A percentile compares a stretch with the other conserved stretches of the same genome.
phyloP scores from a whole-genome alignment of 2,888 invertebrate species.

The Tinea pellionella region DNA sequence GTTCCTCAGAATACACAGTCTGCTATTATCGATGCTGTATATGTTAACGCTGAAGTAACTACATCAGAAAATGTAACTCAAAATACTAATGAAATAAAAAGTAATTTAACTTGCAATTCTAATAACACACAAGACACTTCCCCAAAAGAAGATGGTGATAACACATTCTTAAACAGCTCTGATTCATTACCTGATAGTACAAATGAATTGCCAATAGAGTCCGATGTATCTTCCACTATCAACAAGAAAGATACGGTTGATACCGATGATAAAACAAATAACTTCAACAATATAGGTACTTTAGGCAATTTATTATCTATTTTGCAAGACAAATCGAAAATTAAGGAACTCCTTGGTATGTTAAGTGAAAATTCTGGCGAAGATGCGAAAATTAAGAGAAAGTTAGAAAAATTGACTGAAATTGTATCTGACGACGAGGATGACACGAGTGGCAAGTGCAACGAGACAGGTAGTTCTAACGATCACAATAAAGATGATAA shows the following conservation, averaged over 20 bases:
- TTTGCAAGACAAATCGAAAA: constrained; percentile 57
- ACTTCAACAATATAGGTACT: constrained; percentile 22
- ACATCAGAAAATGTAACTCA: background rate
- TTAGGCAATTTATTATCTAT: constrained; percentile 45
- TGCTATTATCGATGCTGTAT: background rate
- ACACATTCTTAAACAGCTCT: background rate
- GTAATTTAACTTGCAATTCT: constrained; percentile 24
- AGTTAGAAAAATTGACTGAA: constrained; percentile 67
- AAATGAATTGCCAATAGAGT: constrained; percentile 27
- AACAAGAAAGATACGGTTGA: constrained; percentile 17
- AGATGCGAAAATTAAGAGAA: constrained; percentile 66
- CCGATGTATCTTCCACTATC: constrained; percentile 37
- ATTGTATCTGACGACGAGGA: constrained; percentile 64
- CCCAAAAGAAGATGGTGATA: background rate
- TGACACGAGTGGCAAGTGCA: constrained; percentile 21
- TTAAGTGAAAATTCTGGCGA: constrained; percentile 47
- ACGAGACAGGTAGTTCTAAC: constrained; percentile 7
- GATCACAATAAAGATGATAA: background rate
- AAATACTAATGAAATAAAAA: background rate
- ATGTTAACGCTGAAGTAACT: background rate
- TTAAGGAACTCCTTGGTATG: constrained; percentile 54
- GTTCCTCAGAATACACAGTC: background rate
- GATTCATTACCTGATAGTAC: constrained; percentile 35
- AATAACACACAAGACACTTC: background rate
- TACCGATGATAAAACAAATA: background rate